Percentiles rank a stretch among this genome's conserved stretches.
phyloP scores from a whole-genome alignment of 2,797 vertebrate species.

The Arrhamphus sclerolepis region DNA sequence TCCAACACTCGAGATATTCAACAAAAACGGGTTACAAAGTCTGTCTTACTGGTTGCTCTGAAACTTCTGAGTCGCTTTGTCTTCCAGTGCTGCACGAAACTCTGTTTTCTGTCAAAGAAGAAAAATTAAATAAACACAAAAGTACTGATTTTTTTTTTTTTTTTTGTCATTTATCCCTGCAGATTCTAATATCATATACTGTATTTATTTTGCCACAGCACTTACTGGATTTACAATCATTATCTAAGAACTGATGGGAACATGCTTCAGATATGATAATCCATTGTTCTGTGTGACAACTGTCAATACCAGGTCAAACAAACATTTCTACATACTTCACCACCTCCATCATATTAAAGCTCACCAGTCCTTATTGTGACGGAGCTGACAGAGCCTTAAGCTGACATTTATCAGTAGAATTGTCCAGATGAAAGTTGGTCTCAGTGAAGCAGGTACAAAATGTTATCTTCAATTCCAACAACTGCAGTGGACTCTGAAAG shows the following conservation, averaged over 20 bases:
- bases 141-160: conserved; percentile 3
- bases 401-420: too few species aligned
- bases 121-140: neutral
- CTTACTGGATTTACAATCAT: neutral
- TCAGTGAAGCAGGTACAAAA: too few species aligned
- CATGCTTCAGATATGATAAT: neutral
- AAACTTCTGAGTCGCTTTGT: conserved; percentile 71
- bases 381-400: too few species aligned
- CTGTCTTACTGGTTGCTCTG: conserved; percentile 74
- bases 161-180: too few species aligned
- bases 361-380: too few species aligned
- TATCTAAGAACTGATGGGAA: neutral
- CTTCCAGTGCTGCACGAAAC: conserved; percentile 60
- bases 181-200: too few species aligned
- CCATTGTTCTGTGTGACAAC: neutral
- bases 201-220: neutral
- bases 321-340: neutral
- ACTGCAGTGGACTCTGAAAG: too few species aligned
- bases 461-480: too few species aligned
- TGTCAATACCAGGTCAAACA: neutral
- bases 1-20: neutral
- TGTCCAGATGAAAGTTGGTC: too few species aligned
- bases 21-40: neutral
- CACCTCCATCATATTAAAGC: conserved; percentile 2
- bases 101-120: conserved; percentile 70